phyloP scores from a whole-genome alignment of 2,797 vertebrate genomes.

The Leuciscus waleckii region DNA sequence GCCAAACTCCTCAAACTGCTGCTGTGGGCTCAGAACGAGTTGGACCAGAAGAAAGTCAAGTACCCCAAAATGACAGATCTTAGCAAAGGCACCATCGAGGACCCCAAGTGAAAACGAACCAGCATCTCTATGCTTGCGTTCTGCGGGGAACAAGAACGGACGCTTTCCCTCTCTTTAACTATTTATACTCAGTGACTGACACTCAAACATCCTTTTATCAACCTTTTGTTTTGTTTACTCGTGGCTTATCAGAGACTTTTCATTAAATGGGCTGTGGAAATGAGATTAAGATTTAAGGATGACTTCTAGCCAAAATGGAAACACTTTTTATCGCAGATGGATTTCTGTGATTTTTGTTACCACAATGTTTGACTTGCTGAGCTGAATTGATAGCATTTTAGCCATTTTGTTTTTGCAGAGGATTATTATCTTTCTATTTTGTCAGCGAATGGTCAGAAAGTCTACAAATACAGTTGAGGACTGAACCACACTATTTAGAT shows the following conservation, averaged over 20 bases:
- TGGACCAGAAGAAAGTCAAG: slow-evolving; percentile 99
- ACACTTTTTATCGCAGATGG: slow-evolving; percentile 50
- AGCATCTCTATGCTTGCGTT: slow-evolving; percentile 49
- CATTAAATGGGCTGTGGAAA: slow-evolving; percentile 73
- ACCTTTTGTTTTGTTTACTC: slow-evolving; percentile 69
- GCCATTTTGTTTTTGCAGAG: slow-evolving; percentile 64
- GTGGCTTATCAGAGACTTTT: slow-evolving; percentile 77
- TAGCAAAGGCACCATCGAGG: slow-evolving; percentile 97
- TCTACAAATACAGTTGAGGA: slow-evolving; percentile 56
- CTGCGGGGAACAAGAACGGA: slow-evolving; percentile 70
- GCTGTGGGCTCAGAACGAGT: slow-evolving; percentile 99
- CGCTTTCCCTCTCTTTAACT: slow-evolving; percentile 71
- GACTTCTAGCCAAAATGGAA: slow-evolving; percentile 63
- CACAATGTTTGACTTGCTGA: slow-evolving; percentile 57
- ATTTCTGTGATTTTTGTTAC: slow-evolving; percentile 69
- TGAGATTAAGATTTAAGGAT: slow-evolving; percentile 70
- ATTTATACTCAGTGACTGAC: slow-evolving; percentile 81
- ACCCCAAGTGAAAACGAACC: slow-evolving; percentile 88
- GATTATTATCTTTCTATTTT: slow-evolving; percentile 74
- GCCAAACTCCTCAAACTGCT: slow-evolving; percentile 97
- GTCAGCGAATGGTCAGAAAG: slow-evolving; percentile 73
- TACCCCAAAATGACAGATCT: slow-evolving; percentile 99
- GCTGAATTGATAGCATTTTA: slow-evolving; percentile 53
- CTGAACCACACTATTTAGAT: slow-evolving; percentile 74
- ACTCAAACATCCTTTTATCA: slow-evolving; percentile 73